These are phyloP conservation scores for Brachionus paranguensis DNA, from an alignment of 1,140 invertebrate species.

Conservation along the genomic window DNA sequence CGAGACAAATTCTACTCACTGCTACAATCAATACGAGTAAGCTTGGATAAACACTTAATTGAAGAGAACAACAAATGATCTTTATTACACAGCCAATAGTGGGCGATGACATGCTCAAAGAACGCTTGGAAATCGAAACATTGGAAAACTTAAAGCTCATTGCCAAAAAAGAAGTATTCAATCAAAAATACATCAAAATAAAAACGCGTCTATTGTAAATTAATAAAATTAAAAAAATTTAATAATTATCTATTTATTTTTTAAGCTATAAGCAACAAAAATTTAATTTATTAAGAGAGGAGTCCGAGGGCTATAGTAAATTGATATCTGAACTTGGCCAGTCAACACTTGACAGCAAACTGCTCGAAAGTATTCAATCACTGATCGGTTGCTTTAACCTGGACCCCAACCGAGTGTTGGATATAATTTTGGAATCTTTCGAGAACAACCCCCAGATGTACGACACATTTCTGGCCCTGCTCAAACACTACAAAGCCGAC, in stretches of 20 bases:
- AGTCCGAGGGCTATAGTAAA: slow-evolving; percentile 97
- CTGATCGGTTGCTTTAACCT: slow-evolving; percentile 84
- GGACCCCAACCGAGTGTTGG: slow-evolving; percentile 93
- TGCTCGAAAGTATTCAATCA: slow-evolving; percentile 43
- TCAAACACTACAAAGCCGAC: slow-evolving; percentile 73
- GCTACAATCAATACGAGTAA: slow-evolving; percentile 1
- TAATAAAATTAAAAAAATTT: not conserved
- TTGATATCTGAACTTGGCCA: slow-evolving; percentile 90
- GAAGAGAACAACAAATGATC: not conserved
- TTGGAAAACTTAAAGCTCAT: slow-evolving; percentile 19
- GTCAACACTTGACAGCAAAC: slow-evolving; percentile 47
- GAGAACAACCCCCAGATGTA: slow-evolving; percentile 62
- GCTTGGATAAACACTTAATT: not conserved
- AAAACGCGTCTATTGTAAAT: slow-evolving; percentile 96
- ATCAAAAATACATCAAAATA: slow-evolving; percentile 92
- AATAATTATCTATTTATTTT: slow-evolving; percentile 23
- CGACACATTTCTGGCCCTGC: slow-evolving; percentile 71
- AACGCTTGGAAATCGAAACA: slow-evolving; percentile 29
- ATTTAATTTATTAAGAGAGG: slow-evolving; percentile 95
- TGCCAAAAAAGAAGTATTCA: slow-evolving; percentile 63
- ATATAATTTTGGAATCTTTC: slow-evolving; percentile 92
- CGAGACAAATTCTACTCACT: not conserved
- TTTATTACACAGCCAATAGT: not conserved
- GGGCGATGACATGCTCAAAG: slow-evolving; percentile 14
- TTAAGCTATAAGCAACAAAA: slow-evolving; percentile 96